phyloP scores from a whole-genome alignment of 2,797 vertebrate species.

The Sarcophilus harrisii region DNA sequence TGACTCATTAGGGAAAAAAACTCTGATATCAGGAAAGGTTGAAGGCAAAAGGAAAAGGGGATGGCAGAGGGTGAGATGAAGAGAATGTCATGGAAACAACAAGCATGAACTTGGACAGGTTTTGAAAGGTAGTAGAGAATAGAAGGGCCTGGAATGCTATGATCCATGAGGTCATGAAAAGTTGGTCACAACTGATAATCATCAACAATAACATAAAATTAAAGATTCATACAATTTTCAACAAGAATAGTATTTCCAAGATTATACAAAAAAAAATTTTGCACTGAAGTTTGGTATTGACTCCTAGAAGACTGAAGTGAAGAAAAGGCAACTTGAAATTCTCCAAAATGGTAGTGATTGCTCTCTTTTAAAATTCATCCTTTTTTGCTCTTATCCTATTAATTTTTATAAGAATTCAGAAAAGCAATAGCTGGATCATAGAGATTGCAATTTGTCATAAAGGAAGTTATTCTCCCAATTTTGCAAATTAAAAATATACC shows the following conservation, averaged over 20 bases:
- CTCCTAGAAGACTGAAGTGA: slow-evolving; percentile 27
- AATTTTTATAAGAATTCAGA: slow-evolving; percentile 15
- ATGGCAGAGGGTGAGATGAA: neutral
- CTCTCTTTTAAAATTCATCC: slow-evolving; percentile 7
- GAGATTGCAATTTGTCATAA: neutral
- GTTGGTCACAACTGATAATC: neutral
- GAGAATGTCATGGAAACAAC: neutral
- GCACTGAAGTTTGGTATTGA: slow-evolving; percentile 29
- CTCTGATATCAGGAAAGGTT: neutral
- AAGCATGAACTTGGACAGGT: neutral
- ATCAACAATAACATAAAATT: slow-evolving; percentile 21
- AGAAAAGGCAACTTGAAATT: neutral
- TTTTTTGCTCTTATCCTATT: slow-evolving; percentile 15
- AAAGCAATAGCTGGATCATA: neutral
- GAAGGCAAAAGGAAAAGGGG: neutral
- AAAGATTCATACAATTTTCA: slow-evolving; percentile 51
- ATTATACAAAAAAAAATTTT: slow-evolving; percentile 13
- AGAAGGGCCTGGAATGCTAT: neutral
- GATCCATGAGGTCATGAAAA: neutral
- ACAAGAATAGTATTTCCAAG: slow-evolving; percentile 29
- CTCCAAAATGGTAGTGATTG: neutral
- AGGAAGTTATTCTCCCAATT: slow-evolving; percentile 23
- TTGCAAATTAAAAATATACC: slow-evolving; percentile 22
- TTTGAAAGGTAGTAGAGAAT: neutral
- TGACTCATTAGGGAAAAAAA: slow-evolving; percentile 21